These are phyloP conservation scores for Eupithecia centaureata DNA, from an alignment of 2,888 invertebrate genomes.

Conservation along the genomic window DNA sequence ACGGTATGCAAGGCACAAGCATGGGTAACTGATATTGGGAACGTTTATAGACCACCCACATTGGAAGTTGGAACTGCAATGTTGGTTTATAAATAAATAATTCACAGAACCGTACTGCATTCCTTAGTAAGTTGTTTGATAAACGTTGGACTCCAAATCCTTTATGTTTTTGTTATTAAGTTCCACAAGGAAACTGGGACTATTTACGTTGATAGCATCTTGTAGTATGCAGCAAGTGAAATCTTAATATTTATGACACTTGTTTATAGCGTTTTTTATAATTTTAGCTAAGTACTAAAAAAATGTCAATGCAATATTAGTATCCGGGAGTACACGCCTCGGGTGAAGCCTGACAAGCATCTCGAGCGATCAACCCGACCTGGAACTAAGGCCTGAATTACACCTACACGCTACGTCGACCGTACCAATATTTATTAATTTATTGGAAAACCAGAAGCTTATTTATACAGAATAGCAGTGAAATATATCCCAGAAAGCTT, in stretches of 20 bases:
- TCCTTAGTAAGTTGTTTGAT: slow-evolving; percentile 36
- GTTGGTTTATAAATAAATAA: slow-evolving; percentile 41
- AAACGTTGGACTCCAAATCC: slow-evolving; percentile 28
- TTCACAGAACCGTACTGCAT: slow-evolving; percentile 40
- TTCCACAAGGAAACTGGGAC: neutral
- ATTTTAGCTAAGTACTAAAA: neutral
- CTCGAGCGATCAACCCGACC: neutral
- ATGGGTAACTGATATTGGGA: slow-evolving; percentile 35
- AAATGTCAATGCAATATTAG: neutral
- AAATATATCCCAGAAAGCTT: too few species aligned
- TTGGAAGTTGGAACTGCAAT: slow-evolving; percentile 36
- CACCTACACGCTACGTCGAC: too few species aligned
- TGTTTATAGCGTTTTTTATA: neutral
- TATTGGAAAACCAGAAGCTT: too few species aligned
- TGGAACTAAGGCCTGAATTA: too few species aligned
- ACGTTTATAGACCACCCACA: slow-evolving; percentile 43
- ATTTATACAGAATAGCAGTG: too few species aligned
- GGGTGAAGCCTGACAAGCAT: neutral
- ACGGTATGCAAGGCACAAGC: slow-evolving; percentile 38
- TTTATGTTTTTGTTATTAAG: slow-evolving; percentile 19
- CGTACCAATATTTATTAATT: too few species aligned
- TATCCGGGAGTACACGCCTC: neutral
- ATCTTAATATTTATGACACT: neutral
- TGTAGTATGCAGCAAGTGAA: neutral
- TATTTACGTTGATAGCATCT: neutral